phyloP scores from a whole-genome alignment of 2,797 vertebrate species.

The Cyclura pinguis region DNA sequence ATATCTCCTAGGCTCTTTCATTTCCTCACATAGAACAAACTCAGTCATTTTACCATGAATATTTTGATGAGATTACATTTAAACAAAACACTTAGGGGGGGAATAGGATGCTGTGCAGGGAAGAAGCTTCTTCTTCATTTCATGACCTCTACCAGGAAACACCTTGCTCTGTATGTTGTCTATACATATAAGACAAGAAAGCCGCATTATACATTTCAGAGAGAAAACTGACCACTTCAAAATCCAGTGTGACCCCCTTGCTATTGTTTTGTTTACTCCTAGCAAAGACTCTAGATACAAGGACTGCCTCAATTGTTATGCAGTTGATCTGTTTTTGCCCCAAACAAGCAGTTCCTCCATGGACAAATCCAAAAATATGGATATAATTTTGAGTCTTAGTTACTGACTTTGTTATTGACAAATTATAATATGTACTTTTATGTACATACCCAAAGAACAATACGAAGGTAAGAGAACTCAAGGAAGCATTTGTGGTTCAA shows the following conservation, averaged over 20 bases:
- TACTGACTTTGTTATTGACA: neutral
- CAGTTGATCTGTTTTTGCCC: neutral
- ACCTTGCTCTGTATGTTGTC: neutral
- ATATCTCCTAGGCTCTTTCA: neutral
- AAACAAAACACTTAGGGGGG: neutral
- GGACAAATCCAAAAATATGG: neutral
- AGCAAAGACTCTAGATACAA: neutral
- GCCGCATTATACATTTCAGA: neutral
- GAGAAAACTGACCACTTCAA: neutral
- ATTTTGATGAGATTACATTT: neutral
- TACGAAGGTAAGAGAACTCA: neutral
- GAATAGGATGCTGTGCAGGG: too few species aligned
- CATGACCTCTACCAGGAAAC: neutral
- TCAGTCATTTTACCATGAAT: neutral
- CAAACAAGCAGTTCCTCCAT: neutral
- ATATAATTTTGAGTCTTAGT: neutral
- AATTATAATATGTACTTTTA: neutral
- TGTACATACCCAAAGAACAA: neutral
- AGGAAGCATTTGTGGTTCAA: too few species aligned
- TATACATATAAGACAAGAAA: neutral
- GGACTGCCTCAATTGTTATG: neutral
- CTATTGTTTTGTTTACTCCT: neutral
- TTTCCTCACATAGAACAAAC: neutral
- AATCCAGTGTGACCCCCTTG: neutral
- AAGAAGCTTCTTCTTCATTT: neutral